Evolutionary conservation across 1,140 invertebrate species (phyloP).

Genomic region (Ceratitis capitata): DNA sequence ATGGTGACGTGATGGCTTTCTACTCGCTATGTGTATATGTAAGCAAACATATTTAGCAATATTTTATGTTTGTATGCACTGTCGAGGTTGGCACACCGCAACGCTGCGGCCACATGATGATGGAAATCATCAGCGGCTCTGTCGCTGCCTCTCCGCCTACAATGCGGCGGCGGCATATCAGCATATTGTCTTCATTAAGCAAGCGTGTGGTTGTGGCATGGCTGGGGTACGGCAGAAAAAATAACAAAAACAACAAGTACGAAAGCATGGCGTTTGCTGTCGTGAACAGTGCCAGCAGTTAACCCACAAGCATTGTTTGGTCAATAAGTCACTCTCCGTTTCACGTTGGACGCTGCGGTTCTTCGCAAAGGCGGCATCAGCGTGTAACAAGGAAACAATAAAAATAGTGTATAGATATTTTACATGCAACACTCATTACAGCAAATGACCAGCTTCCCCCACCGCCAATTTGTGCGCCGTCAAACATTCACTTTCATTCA

Average conservation of each 20-base stretch:
- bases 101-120: conserved; percentile 5
- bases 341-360: not conserved
- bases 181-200: conserved; percentile 30
- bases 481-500: conserved; percentile 18
- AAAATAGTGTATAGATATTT: not conserved
- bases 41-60: not conserved
- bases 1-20: not conserved
- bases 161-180: not conserved
- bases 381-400: not conserved
- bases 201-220: not conserved
- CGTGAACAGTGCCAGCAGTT: not conserved
- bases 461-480: not conserved
- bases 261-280: not conserved
- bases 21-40: not conserved
- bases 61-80: not conserved
- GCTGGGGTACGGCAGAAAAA: too few relatives aligned
- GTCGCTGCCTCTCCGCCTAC: not conserved
- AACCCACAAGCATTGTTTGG: not conserved
- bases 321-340: conserved; percentile 35
- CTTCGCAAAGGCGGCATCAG: not conserved
- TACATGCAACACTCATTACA: conserved; percentile 31
- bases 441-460: not conserved
- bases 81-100: not conserved
- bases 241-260: not conserved
- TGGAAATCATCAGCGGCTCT: not conserved